Evolutionary conservation across 2,113 vertebrate species (phyloP), one percentile per base, ranked within the genome.

Genomic region (Xiphophorus hellerii): DNA sequence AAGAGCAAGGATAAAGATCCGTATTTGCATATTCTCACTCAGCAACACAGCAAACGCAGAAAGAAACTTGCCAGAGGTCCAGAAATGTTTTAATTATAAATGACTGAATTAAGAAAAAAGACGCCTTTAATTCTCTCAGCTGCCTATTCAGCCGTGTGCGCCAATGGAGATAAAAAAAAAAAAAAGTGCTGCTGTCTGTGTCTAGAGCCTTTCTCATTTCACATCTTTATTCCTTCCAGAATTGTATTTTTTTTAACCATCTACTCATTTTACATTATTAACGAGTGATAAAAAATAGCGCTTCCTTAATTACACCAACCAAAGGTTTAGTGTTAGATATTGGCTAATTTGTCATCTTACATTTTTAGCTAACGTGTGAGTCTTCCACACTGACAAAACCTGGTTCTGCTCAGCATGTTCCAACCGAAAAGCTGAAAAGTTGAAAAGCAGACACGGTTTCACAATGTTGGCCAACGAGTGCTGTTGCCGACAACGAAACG

Each of bases 71-170:
- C 74, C 78, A 48, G 66, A 28, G 10, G 81, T 68, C 61, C n/a
- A 73, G 78, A 81, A 83, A 74, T 74, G 65, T 76, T 89, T 93
- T 84, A 91, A 89, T 90, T 87, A 84, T 65, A 82, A 73, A 74
- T 60, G 63, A 74, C 4, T 78, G 70, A 74, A 83, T 81, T 42
- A 42, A 42, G 42, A 85, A 37, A 6, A 37, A 6, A 63, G 48
- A 17, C 70, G 74, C 54, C 17, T 82, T 28, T 77, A 54, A 87
- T 85, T 74, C n/a, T 67, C 73, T 62, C 73, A 66, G 65, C 70
- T 37, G 76, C 29, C 76, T 74, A 71, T 77, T 77, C 69, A 78
- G 39, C 66, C 51, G 28, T 25, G 74, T 58, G 76, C 12, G 11
- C 1, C 68, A 78, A 62, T 11, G 29, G 61, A 35, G 65, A 75